Conservation (phyloP, 2,888 invertebrate species). For the Dione juno region DNA sequence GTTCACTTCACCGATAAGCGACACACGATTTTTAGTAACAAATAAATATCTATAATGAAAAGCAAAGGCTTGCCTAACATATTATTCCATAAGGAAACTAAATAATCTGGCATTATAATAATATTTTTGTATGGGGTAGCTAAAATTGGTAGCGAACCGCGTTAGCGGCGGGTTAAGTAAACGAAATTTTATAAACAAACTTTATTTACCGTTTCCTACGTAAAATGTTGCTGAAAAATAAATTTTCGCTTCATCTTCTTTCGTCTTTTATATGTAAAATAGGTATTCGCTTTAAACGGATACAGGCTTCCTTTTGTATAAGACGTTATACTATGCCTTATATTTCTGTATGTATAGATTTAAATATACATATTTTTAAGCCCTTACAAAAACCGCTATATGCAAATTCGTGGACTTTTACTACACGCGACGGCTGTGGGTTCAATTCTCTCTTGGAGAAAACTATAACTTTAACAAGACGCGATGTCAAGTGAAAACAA, state of each 20-base stretch:
- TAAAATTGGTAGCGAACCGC: constrained; percentile 29
- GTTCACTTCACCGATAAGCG: too few species aligned
- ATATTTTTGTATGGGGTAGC: constrained; percentile 20
- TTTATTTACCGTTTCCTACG: constrained; percentile 37
- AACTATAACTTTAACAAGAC: too few species aligned
- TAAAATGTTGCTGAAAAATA: constrained; percentile 40
- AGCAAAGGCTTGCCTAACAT: not conserved
- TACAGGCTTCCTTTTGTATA: constrained; percentile 20
- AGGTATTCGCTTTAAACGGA: constrained; percentile 40
- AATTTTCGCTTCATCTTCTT: constrained; percentile 41
- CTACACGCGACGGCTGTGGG: not conserved
- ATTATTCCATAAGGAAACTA: constrained; percentile 8
- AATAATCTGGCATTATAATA: constrained; percentile 14
- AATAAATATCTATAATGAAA: constrained; percentile 16
- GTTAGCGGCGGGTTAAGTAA: constrained; percentile 36
- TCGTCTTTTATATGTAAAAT: constrained; percentile 42
- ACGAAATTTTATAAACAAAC: constrained; percentile 40
- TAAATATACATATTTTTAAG: constrained; percentile 7
- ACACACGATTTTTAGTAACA: not conserved
- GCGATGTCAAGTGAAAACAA: too few species aligned
- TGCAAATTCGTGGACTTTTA: not conserved
- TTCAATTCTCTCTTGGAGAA: not conserved
- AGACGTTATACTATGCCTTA: constrained; percentile 6
- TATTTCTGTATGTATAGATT: constrained; percentile 14
- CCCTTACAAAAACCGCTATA: not conserved